Evolutionary conservation across 2,113 vertebrate species (phyloP).

Genomic region (Cheirogaleus medius): DNA sequence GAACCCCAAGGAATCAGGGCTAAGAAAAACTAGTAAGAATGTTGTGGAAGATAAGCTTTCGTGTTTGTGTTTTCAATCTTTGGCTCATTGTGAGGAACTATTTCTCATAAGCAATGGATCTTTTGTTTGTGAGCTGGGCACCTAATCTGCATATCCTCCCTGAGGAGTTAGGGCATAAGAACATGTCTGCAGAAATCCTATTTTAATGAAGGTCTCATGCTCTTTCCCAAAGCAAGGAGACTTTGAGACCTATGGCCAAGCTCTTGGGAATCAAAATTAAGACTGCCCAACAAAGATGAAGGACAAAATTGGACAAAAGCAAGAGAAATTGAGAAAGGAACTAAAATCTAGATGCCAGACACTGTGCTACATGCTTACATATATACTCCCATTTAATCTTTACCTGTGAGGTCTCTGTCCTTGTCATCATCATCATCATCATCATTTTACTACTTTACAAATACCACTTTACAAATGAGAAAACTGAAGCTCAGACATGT

Average conservation of each 20-base stretch:
- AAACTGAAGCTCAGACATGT: not conserved
- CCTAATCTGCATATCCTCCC: not conserved
- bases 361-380: not conserved
- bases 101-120: not conserved
- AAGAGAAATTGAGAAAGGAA: not conserved
- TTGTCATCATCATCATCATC: no score
- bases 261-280: not conserved
- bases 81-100: not conserved
- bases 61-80: not conserved
- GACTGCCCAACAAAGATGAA: not conserved
- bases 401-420: not conserved
- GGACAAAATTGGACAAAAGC: not conserved
- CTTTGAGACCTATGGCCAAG: not conserved
- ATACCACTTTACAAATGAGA: not conserved
- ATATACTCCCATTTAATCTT: not conserved
- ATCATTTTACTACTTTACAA: not conserved
- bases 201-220: not conserved
- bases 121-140: not conserved
- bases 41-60: not conserved
- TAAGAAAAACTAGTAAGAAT: not conserved
- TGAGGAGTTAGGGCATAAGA: not conserved
- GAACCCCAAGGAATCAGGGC: not conserved
- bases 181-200: not conserved
- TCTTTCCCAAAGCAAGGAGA: not conserved
- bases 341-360: not conserved